Evolutionary conservation across 1,140 invertebrate species (phyloP).

Genomic region (Gryon sp.): DNA sequence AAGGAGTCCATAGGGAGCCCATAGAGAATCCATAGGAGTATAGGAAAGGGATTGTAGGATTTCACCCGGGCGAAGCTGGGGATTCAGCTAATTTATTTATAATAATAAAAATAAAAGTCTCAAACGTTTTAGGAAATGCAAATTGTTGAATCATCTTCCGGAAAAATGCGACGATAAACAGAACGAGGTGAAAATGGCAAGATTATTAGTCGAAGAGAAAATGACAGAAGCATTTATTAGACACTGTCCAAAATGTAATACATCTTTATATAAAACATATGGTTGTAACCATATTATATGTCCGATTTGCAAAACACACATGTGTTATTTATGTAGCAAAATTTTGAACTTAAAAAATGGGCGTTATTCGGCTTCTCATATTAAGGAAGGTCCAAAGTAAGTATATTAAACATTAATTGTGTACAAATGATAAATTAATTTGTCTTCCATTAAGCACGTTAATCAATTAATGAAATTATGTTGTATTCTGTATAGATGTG

Average conservation of each 20-base stretch:
- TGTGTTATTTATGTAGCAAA: constrained; percentile 85
- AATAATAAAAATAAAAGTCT: too few relatives aligned
- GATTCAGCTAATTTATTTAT: too few relatives aligned
- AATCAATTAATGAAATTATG: background rate
- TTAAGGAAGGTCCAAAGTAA: too few relatives aligned
- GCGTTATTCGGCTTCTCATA: too few relatives aligned
- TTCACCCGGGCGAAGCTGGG: too few relatives aligned
- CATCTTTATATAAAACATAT: constrained; percentile 82
- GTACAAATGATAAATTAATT: too few relatives aligned
- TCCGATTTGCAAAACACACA: constrained; percentile 81
- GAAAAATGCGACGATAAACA: constrained; percentile 82
- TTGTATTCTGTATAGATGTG: too few relatives aligned
- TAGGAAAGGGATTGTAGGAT: too few relatives aligned
- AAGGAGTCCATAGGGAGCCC: too few relatives aligned
- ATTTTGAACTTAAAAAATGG: too few relatives aligned
- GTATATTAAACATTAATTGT: background rate
- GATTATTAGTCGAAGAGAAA: constrained; percentile 83
- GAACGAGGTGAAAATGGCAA: constrained; percentile 76
- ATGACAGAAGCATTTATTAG: constrained; percentile 84
- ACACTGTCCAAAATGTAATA: constrained; percentile 81
- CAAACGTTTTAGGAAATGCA: constrained; percentile 76
- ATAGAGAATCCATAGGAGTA: too few relatives aligned
- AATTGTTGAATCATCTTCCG: constrained; percentile 83
- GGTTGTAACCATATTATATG: constrained; percentile 88
- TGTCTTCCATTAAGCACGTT: too few relatives aligned